Percentiles rank a stretch among this genome's conserved stretches.
Evolutionary conservation across 2,888 invertebrate species (phyloP).

Genomic region (Leucophora obtusa): DNA sequence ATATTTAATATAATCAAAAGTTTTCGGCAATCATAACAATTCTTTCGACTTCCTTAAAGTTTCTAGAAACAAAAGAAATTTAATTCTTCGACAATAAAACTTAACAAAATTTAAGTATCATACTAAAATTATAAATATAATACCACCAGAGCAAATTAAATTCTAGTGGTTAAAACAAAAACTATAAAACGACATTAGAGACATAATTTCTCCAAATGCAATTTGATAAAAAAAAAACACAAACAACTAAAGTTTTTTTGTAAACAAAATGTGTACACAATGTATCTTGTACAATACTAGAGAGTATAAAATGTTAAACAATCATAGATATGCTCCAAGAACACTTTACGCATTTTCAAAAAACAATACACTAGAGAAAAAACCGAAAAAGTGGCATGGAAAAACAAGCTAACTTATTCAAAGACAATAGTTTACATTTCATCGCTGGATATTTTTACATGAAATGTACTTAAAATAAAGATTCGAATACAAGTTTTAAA

Average conservation of each 20-base stretch:
- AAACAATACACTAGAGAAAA: conserved; percentile 25
- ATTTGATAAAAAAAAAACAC: conserved; percentile 32
- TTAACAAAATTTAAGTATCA: neutral
- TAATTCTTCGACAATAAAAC: neutral
- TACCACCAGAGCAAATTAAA: conserved; percentile 56
- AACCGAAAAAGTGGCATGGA: neutral
- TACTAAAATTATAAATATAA: neutral
- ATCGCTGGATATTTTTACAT: conserved; percentile 31
- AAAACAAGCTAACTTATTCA: conserved; percentile 15
- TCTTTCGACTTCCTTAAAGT: neutral
- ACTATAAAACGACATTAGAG: conserved; percentile 50
- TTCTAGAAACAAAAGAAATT: neutral
- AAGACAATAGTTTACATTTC: conserved; percentile 40
- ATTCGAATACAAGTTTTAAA: neutral
- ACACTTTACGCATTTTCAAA: conserved; percentile 42
- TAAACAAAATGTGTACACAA: conserved; percentile 26
- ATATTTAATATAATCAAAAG: neutral
- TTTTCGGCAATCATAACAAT: neutral
- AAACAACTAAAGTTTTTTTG: conserved; percentile 14
- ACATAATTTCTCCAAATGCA: conserved; percentile 51
- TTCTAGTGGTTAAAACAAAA: conserved; percentile 54
- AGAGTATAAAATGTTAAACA: conserved; percentile 10
- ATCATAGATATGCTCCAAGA: conserved; percentile 29
- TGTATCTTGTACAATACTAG: neutral
- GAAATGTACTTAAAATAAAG: conserved; percentile 38